Evolutionary conservation across 2,113 vertebrate genomes (phyloP).

Genomic region (Empidonax alnorum): DNA sequence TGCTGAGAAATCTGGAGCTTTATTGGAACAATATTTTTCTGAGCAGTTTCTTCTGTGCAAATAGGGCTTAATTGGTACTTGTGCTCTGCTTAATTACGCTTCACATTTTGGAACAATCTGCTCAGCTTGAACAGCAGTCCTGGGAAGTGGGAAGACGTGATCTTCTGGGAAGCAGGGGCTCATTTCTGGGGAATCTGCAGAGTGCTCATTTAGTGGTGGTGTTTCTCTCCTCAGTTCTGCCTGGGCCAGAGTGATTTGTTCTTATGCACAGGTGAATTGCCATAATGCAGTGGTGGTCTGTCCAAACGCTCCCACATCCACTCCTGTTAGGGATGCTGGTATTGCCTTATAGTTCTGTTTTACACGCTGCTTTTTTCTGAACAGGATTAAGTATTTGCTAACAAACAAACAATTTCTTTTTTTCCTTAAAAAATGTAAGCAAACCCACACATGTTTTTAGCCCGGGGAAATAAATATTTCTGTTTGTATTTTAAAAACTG

Average conservation of each 20-base stretch:
- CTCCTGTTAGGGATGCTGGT: not conserved
- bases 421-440: not conserved
- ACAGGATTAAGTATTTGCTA: not conserved
- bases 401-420: not conserved
- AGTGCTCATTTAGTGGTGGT: fast-evolving
- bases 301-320: not conserved
- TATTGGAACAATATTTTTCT: not conserved
- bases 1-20: not conserved
- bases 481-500: not conserved
- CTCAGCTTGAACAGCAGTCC: not conserved
- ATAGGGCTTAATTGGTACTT: not conserved
- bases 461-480: not conserved
- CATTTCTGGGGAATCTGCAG: not conserved
- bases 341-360: not conserved
- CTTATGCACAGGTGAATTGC: not conserved
- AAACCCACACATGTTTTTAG: not conserved
- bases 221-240: not conserved
- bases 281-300: not conserved
- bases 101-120: conserved; percentile 7
- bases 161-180: not conserved
- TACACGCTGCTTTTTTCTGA: not conserved
- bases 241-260: not conserved
- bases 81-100: not conserved
- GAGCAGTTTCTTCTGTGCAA: not conserved
- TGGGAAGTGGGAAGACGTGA: not conserved